Evolutionary conservation across 2,113 vertebrate genomes (phyloP), one percentile per base, ranked within the genome.

Genomic region (Arizona elegans): DNA sequence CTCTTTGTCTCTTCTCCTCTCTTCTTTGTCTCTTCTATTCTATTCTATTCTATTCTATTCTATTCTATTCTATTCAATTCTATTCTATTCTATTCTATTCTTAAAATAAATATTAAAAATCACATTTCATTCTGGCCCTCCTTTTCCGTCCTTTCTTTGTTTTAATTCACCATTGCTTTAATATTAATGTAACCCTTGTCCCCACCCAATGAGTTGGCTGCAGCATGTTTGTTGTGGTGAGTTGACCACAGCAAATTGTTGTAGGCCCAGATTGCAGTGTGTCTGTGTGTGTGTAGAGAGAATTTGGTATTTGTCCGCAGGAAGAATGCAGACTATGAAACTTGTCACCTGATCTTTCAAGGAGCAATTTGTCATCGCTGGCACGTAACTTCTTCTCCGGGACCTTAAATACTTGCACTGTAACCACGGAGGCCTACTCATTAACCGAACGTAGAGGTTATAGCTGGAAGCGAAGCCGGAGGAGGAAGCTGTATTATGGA

Each of bases 321-420:
- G n/a, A 75, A 75, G 70, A 75, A 75, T 75, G 70, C n/a, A 75
- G 70, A 38, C n/a, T 15, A 7, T 33, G n/a, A 33, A 75, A 38
- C 15, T 47, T 38, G 70, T 8, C 70, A 75, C 15, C n/a, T 75
- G 70, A 75, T 75, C 33, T 38, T 75, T 8, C 70, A 7, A 38
- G 70, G 2, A 8, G 15, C 2, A 33, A 38, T 8, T 17, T 0
- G 50, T 92, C 92, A 1, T 93, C 87, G 65, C 2, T 33, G 1
- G 8, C 0, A 0, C 24, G 29, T 6, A 33, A 43, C 50, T 52
- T 87, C 52, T 29, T 7, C 50, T 43, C 1, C 24, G 1, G 1
- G 19, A 53, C 50, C 4, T 24, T 53, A 52, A 33, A 29, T 54
- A 33, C 29, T 75, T 33, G 29, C 29, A 24, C 3, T 1, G 33